Percentiles rank a stretch among this genome's conserved stretches.
phyloP scores from a whole-genome alignment of 2,888 invertebrate species.

The Drosophila peninsularis region DNA sequence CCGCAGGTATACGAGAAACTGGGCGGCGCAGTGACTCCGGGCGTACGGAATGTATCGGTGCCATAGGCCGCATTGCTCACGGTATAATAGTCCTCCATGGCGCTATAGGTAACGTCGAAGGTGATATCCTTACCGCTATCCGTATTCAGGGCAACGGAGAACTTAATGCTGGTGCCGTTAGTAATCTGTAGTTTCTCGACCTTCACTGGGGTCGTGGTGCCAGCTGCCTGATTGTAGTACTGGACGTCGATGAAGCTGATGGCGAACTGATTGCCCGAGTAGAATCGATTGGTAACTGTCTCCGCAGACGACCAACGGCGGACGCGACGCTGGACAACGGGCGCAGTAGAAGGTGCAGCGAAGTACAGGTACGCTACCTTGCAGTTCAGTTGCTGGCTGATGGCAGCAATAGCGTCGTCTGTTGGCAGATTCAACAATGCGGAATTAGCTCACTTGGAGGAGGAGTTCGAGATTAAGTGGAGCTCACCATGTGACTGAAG shows the following conservation, averaged over 20 bases:
- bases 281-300: slow-evolving; percentile 39
- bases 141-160: slow-evolving; percentile 65
- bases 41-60: slow-evolving; percentile 45
- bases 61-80: slow-evolving; percentile 69
- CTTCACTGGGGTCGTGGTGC: slow-evolving; percentile 8
- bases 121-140: slow-evolving; percentile 52
- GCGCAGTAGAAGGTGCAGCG: slow-evolving; percentile 59
- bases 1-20: slow-evolving; percentile 82
- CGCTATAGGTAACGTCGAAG: slow-evolving; percentile 66
- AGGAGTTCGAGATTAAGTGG: neutral
- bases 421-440: slow-evolving; percentile 1
- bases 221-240: slow-evolving; percentile 16
- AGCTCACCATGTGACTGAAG: slow-evolving; percentile 73
- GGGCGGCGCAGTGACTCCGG: slow-evolving; percentile 74
- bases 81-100: slow-evolving; percentile 76
- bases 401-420: slow-evolving; percentile 86
- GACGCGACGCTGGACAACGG: slow-evolving; percentile 59
- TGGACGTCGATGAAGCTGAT: slow-evolving; percentile 66
- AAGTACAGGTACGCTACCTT: slow-evolving; percentile 75
- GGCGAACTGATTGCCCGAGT: slow-evolving; percentile 59
- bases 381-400: slow-evolving; percentile 85
- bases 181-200: slow-evolving; percentile 47
- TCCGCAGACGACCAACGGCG: slow-evolving; percentile 69
- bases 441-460: neutral
- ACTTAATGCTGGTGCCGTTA: slow-evolving; percentile 50